Base-by-base conservation (phyloP, 2,113 vertebrate species). In the Zootoca vivipara region DNA sequence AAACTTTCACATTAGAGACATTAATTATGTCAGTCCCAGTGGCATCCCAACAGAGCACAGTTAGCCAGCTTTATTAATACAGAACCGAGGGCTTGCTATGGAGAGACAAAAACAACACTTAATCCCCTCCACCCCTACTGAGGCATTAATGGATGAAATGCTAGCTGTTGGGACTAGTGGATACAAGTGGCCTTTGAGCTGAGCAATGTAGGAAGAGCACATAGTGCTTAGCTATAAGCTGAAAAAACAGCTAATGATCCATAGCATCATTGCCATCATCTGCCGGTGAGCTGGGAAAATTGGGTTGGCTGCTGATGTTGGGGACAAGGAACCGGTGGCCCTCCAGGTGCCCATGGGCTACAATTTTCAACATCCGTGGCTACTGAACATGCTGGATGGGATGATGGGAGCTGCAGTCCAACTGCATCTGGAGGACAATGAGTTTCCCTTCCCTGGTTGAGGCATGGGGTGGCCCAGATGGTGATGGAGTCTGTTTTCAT, bases 1-100 rank as follows among this genome's bases (percentile, higher is more conserved):
- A 93, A 95, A 94, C 92, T 94, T 95, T 91, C 92, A 72, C 94
- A 94, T 96, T 91, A 95, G 91, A 91, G 90, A 72, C 92, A 95
- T 96, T 95, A 92, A 95, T 96, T 96, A 92, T 12, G 88, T 78
- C 4, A 20, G 89, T 94, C 95, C 93, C 93, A 65, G 83, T 73
- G 93, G 95, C 85, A 4, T 46, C 58, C 85, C 52, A n/a, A 77
- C 89, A 46, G 35, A 1, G 89, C 89, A 78, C 90, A 33, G 16
- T 92, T 90, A 88, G 69, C 92, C 85, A 86, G 89, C 90, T 88
- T 81, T 90, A 94, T 91, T 90, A 85, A 10, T 93, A 91, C 88
- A 93, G 91, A 94, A 94, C 91, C 85, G 87, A 93, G 90, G 89
- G 82, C 69, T n/a, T 93, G 89, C 89, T 92, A 46, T 22, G 87